Percentiles rank a stretch among this genome's conserved stretches.
Evolutionary conservation across 1,140 invertebrate genomes (phyloP).

Genomic region (Drosophila quadrilineata): DNA sequence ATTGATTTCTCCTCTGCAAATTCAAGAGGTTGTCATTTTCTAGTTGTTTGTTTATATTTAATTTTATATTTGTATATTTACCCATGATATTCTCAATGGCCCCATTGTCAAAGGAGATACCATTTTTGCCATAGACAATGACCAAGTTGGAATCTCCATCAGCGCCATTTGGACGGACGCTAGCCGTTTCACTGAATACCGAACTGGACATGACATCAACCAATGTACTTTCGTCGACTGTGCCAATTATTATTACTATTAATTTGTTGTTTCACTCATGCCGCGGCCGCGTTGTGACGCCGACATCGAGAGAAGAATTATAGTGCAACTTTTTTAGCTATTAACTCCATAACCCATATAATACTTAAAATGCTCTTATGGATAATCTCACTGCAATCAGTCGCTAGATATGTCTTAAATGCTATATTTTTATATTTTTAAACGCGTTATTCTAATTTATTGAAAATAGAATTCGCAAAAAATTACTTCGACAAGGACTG

Average conservation of each 20-base stretch:
- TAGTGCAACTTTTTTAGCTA: neutral
- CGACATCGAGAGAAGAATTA: conserved; percentile 46
- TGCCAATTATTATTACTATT: conserved; percentile 10
- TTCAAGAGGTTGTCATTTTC: neutral
- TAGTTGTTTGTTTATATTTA: neutral
- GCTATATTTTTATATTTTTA: conserved; percentile 21
- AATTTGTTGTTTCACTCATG: conserved; percentile 56
- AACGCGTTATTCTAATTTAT: conserved; percentile 49
- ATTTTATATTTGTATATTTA: conserved; percentile 73
- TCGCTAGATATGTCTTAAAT: conserved; percentile 10
- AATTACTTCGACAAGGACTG: conserved; percentile 26
- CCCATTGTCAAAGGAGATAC: conserved; percentile 87
- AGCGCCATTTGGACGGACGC: conserved; percentile 38
- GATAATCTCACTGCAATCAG: conserved; percentile 6
- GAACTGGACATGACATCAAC: conserved; percentile 70
- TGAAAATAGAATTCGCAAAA: conserved; percentile 64
- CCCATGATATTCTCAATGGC: conserved; percentile 87
- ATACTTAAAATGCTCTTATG: conserved; percentile 12
- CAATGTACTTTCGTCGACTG: conserved; percentile 8
- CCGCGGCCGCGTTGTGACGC: conserved; percentile 66
- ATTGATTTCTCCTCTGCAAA: conserved; percentile 73
- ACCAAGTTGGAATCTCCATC: conserved; percentile 82
- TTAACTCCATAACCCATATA: conserved; percentile 3
- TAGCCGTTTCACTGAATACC: conserved; percentile 65
- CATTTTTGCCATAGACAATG: conserved; percentile 88